Base-by-base conservation (phyloP, 2,113 vertebrate species). In the Labrus mixtus region DNA sequence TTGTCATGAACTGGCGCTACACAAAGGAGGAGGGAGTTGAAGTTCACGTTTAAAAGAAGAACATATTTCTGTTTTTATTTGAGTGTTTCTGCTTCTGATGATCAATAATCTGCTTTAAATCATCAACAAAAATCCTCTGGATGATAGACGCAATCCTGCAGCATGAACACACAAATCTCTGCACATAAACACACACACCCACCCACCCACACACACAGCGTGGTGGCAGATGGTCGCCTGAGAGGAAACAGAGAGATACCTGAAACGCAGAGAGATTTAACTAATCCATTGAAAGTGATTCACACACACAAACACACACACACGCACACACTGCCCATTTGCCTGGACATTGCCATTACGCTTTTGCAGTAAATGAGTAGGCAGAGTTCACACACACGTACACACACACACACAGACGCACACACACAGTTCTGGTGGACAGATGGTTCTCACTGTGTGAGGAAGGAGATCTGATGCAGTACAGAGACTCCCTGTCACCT, bases 381-480 rank as follows among this genome's bases (percentile, higher is more conserved):
- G 63, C 64, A 33, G 45, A 45, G 43, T 48, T 39, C 62, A 76
- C 71, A 39, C 63, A 55, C 74, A 55, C 64, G 61, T 39, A 63
- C 37, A 62, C 50, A 61, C 55, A 43, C 56, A 72, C 53, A 58
- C 46, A 72, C 41, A 67, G 46, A 55, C 48, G 33, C 58, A 53
- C n/a, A 12, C 6, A 37, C 6, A 6, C 73, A 64, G 39, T 65
- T 23, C 17, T 66, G 66, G 50, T 80, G 1, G 73, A 86, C 88
- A 88, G 86, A 87, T 87, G 82, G 88, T 68, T 73, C 29, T 36
- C 87, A 82, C 81, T 58, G 81, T 84, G 84, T 85, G 87, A 87
- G 84, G 87, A 85, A 85, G 73, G 68, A 16, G 76, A 79, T 79
- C 85, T 78, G 77, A 78, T 58, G 79, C 77, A 68, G 69, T 70